Evolutionary conservation across 2,113 vertebrate species (phyloP).

Genomic region (Pseudopipra pipra): DNA sequence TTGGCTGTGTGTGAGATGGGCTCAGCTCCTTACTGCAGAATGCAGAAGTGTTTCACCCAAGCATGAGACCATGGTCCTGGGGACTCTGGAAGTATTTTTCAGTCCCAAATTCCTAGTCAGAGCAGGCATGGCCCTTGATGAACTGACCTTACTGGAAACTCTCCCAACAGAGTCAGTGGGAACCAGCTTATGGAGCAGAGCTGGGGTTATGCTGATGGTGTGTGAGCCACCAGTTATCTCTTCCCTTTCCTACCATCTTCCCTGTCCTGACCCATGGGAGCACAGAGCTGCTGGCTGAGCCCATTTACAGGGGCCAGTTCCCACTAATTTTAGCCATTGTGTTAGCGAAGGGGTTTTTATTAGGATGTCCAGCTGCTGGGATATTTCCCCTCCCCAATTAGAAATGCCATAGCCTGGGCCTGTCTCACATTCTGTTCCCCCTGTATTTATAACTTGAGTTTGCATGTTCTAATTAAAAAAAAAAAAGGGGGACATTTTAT

Average conservation of each 20-base stretch:
- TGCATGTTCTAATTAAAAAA: slow-evolving; percentile 51
- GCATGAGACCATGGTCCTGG: neutral
- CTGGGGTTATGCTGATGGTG: neutral
- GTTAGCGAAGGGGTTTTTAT: slow-evolving; percentile 64
- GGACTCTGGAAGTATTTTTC: neutral
- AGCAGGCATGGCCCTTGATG: neutral
- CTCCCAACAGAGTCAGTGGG: neutral
- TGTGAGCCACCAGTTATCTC: neutral
- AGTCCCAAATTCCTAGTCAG: neutral
- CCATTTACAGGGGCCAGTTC: neutral
- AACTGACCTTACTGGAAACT: neutral
- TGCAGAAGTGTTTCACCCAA: neutral
- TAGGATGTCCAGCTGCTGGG: slow-evolving; percentile 74
- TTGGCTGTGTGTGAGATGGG: neutral
- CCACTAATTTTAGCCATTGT: slow-evolving; percentile 71
- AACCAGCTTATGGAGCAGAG: neutral
- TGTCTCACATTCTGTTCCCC: slow-evolving; percentile 75
- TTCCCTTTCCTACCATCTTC: neutral
- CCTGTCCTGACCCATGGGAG: neutral
- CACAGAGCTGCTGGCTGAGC: neutral
- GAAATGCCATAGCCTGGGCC: slow-evolving; percentile 42
- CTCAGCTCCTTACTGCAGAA: neutral
- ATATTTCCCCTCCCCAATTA: slow-evolving; percentile 68
- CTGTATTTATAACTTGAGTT: slow-evolving; percentile 76
- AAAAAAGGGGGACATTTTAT: neutral